Percentiles rank a stretch among this genome's conserved stretches.
Evolutionary conservation across 64 coral and sea anemone species (phyloP).

Genomic region (Pocillopora verrucosa): DNA sequence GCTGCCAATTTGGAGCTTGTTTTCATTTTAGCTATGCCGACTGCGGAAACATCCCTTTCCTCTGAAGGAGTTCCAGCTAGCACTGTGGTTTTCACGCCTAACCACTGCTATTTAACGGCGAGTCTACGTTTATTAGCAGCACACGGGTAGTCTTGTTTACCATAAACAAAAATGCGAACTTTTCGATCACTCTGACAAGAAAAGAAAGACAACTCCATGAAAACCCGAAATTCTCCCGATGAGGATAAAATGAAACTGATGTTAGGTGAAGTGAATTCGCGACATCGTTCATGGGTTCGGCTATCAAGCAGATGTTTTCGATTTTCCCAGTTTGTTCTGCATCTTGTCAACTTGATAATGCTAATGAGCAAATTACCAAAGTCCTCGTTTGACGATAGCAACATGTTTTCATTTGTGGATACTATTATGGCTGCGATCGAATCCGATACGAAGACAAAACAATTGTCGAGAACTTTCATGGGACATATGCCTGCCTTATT

Average conservation of each 20-base stretch:
- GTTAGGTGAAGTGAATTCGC: neutral
- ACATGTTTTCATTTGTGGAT: constrained; percentile 8
- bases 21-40: neutral
- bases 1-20: neutral
- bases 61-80: neutral
- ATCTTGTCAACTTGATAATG: neutral
- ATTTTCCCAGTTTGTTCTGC: neutral
- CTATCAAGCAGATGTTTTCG: neutral
- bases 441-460: constrained; percentile 11
- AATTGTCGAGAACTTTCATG: neutral
- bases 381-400: constrained; percentile 1
- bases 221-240: neutral
- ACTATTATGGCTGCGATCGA: neutral
- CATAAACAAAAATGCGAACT: neutral
- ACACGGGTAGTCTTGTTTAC: no score
- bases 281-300: neutral
- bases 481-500: neutral
- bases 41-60: neutral
- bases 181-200: neutral
- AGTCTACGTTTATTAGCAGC: neutral
- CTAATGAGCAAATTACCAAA: neutral
- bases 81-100: neutral
- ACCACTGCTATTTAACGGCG: neutral
- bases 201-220: neutral
- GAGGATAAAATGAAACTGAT: neutral